Evolutionary conservation across 2,113 vertebrate species (phyloP).

Genomic region (Zootoca vivipara): DNA sequence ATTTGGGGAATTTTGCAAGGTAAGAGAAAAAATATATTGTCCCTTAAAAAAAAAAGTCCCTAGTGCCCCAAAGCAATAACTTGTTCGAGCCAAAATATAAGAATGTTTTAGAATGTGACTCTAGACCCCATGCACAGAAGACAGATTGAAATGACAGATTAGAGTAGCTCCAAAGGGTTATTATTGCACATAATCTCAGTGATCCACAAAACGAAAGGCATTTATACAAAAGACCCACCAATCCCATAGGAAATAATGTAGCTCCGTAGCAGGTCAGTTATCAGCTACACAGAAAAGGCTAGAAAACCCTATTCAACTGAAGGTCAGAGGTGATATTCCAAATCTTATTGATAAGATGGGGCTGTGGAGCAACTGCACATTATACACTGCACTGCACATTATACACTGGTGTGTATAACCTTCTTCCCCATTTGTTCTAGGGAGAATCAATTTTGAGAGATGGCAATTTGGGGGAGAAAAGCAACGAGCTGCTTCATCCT

Average conservation of each 20-base stretch:
- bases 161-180: conserved; percentile 47
- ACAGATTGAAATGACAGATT: conserved; percentile 62
- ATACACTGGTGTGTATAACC: background rate
- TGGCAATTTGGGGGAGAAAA: background rate
- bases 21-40: conserved; percentile 5
- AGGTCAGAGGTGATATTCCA: background rate
- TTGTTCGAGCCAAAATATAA: conserved; percentile 29
- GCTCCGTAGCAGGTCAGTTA: background rate
- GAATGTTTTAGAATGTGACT: conserved; percentile 26
- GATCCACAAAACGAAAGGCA: conserved; percentile 66
- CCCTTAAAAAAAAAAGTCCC: background rate
- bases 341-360: background rate
- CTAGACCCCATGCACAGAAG: conserved; percentile 8
- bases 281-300: background rate
- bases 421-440: too few relatives aligned
- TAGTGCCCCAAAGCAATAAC: background rate
- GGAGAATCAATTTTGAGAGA: background rate
- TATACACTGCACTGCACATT: background rate
- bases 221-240: conserved; percentile 39
- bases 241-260: background rate
- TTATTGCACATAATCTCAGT: conserved; percentile 51
- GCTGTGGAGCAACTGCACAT: background rate
- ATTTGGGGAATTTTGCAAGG: background rate
- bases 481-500: background rate
- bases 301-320: background rate